Percentiles rank a stretch among this genome's conserved stretches.
These are phyloP conservation scores for Psophia crepitans DNA, from an alignment of 2,113 vertebrate species.

Conservation along the genomic window DNA sequence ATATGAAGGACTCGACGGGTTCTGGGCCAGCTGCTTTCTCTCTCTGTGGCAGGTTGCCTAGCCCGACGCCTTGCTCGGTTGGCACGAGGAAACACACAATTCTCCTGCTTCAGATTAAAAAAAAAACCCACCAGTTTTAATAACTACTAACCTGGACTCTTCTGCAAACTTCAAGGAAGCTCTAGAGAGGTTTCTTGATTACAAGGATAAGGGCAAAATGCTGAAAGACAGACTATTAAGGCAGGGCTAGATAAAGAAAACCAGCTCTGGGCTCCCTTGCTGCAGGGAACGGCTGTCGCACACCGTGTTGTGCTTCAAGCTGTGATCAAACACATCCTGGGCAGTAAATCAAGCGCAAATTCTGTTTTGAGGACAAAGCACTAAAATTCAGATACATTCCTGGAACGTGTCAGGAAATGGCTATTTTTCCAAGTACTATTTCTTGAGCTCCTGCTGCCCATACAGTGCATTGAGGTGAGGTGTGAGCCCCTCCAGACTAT, in stretches of 20 bases:
- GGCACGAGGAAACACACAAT: not conserved
- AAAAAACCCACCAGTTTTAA: not conserved
- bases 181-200: not conserved
- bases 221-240: not conserved
- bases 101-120: not conserved
- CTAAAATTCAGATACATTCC: not conserved
- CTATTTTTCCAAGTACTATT: not conserved
- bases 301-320: accelerated
- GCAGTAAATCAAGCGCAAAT: not conserved
- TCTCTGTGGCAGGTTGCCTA: not conserved
- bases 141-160: not conserved
- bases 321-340: not conserved
- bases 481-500: not conserved
- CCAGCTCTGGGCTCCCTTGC: not conserved
- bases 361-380: not conserved
- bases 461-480: accelerated
- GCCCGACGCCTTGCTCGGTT: accelerated
- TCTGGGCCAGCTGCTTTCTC: not conserved
- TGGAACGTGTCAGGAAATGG: not conserved
- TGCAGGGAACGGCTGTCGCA: not conserved
- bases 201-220: not conserved
- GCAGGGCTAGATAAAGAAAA: not conserved
- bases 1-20: not conserved
- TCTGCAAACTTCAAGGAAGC: not conserved
- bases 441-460: not conserved